phyloP scores from a whole-genome alignment of 2,113 vertebrate genomes.

The Bostrychus sinensis region DNA sequence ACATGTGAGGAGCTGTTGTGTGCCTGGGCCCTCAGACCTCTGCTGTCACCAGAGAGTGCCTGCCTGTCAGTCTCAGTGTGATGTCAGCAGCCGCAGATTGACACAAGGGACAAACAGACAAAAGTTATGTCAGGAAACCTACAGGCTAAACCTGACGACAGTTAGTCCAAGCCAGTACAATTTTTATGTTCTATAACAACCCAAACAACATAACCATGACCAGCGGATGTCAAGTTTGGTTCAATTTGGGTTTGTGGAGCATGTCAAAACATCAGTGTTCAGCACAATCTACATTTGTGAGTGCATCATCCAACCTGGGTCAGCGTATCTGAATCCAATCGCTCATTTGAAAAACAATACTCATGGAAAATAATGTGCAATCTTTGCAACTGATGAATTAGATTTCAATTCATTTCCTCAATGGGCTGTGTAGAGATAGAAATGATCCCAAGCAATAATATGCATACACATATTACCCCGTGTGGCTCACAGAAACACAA shows the following conservation, averaged over 20 bases:
- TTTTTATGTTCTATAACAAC: neutral
- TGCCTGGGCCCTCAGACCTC: constrained; percentile 1
- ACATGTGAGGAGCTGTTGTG: constrained; percentile 52
- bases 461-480: constrained; percentile 50
- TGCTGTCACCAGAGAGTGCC: constrained; percentile 3
- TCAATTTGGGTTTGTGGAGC: constrained; percentile 2
- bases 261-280: neutral
- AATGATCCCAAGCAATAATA: constrained; percentile 62
- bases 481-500: constrained; percentile 14
- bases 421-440: constrained; percentile 55
- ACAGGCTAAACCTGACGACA: neutral
- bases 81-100: constrained; percentile 11
- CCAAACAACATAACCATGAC: constrained; percentile 21
- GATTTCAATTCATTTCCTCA: constrained; percentile 68
- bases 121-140: constrained; percentile 36
- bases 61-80: constrained; percentile 1
- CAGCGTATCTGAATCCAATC: constrained; percentile 29
- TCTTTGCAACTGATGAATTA: constrained; percentile 60
- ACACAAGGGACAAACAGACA: constrained; percentile 15
- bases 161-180: neutral
- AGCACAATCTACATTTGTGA: neutral
- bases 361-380: constrained; percentile 62
- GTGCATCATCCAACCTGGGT: constrained; percentile 1
- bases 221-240: constrained; percentile 1
- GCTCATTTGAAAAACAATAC: constrained; percentile 59